phyloP scores from a whole-genome alignment of 2,797 vertebrate species.

The Capromys pilorides region DNA sequence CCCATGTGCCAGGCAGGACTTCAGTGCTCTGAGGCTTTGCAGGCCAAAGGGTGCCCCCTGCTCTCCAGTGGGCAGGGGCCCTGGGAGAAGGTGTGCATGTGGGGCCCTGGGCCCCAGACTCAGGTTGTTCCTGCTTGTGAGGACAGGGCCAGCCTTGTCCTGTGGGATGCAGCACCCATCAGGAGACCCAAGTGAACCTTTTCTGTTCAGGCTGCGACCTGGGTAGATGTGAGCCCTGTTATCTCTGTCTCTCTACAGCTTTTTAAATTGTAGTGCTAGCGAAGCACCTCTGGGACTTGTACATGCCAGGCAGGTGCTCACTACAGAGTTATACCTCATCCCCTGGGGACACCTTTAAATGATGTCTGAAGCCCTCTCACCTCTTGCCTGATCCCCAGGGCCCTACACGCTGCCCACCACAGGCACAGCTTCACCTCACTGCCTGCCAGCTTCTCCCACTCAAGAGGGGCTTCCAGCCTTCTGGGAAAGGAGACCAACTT shows the following conservation, averaged over 20 bases:
- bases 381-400: not conserved
- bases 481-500: not conserved
- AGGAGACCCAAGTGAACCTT: too few relatives aligned
- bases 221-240: not conserved
- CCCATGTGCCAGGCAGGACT: not conserved
- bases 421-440: not conserved
- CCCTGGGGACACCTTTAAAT: not conserved
- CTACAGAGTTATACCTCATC: not conserved
- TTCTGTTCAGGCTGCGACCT: not conserved
- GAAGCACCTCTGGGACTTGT: not conserved
- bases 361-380: not conserved
- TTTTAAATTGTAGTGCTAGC: not conserved
- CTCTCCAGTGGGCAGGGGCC: not conserved
- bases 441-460: rapidly evolving
- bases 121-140: not conserved
- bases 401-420: rapidly evolving
- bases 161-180: not conserved
- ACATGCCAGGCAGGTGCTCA: not conserved
- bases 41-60: not conserved
- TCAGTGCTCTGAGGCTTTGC: not conserved
- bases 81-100: not conserved
- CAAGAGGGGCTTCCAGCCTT: not conserved
- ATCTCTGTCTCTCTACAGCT: too few relatives aligned
- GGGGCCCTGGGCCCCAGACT: not conserved
- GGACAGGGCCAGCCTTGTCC: not conserved